Base-by-base conservation (phyloP, 2,113 vertebrate species). In the Fulica atra region DNA sequence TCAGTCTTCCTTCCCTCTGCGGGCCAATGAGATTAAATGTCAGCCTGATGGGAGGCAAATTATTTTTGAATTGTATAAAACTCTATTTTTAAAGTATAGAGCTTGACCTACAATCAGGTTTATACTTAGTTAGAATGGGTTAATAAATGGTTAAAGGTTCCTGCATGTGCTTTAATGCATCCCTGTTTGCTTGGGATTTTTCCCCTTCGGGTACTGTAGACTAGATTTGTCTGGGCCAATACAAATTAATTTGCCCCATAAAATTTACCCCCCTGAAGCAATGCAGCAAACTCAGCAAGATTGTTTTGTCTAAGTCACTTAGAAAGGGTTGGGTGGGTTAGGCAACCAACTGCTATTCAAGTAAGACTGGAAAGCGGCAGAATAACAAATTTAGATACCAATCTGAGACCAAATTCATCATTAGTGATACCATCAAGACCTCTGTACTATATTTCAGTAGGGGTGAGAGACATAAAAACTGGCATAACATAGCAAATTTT, bases 261-360 rank as follows among this genome's bases (percentile, higher is more conserved):
- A 94, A 93, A 96, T 78, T 83, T 81, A 77, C 63, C 60, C 51
- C 85, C 89, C 93, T 77, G 74, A 92, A 96, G 88, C 85, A 95
- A 88, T 25, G 72, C 9, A 83, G 88, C 88, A 88, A 94, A 88
- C 35, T 95, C 88, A 92, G 65, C 80, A 92, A 90, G 79, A 92
- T 6, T 88, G 54, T 89, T 94, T 94, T 92, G 48, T 92, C 63
- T 69, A 81, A 91, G 71, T 84, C n/a, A 42, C 40, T 96, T 59
- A 73, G 78, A 88, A 93, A 91, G 71, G 81, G 28, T 20, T 94
- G 79, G 71, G 74, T 93, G 71, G 40, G 46, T 86, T 82, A 64
- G 36, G 71, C 76, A 97, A 90, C 35, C 64, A 94, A 82, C 60
- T 70, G 38, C 90, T 86, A 44, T 86, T 94, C 92, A 94, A 88